Evolutionary conservation across 2,113 vertebrate genomes (phyloP), one percentile per base, ranked within the genome.

Genomic region (Guaruba guarouba): DNA sequence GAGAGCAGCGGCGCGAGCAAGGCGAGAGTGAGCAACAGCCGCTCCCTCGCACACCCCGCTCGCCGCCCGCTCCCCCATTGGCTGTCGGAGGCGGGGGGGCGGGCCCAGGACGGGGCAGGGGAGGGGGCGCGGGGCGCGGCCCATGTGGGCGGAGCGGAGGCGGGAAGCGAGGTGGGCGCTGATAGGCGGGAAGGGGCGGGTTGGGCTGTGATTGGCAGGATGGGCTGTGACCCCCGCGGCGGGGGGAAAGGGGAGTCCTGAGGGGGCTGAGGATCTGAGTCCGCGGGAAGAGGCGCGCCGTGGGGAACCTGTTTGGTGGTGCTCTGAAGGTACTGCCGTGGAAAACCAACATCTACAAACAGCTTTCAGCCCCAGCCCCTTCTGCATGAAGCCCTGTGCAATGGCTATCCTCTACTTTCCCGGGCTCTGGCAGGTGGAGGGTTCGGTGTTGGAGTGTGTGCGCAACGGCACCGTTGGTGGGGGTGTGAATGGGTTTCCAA

Each of bases 21-120:
- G 23, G 59, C 14, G n/a, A 25, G 2, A 46, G 4, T 3, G 33
- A 22, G 4, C 1, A 41, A 9, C 9, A 3, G 11, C 57, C 62
- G 31, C 89, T 71, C 86, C 79, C 71, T 17, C 35, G 13, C 92
- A 20, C 90, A 19, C 84, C 74, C 93, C 39, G 35, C 51, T 67
- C 80, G 49, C 92, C 79, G 90, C 90, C 77, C 85, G 59, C n/a
- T 9, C 51, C 37, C 25, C 69, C 86, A 88, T 95, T 95, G 92
- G 95, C 41, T 61, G 39, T 37, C 37, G 41, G n/a, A 39, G 11
- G 29, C 22, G 6, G 15, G 6, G 37, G 54, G 76, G 61, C 29
- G 61, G 82, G 46, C 1, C 7, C 20, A 2, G 17, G 19, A 9
- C 8, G 25, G 61, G 29, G 19, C 12, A 33, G 19, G 41, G 55